Conservation (phyloP, 2,797 vertebrate genomes). For the Enteromius thamalakanensis region DNA sequence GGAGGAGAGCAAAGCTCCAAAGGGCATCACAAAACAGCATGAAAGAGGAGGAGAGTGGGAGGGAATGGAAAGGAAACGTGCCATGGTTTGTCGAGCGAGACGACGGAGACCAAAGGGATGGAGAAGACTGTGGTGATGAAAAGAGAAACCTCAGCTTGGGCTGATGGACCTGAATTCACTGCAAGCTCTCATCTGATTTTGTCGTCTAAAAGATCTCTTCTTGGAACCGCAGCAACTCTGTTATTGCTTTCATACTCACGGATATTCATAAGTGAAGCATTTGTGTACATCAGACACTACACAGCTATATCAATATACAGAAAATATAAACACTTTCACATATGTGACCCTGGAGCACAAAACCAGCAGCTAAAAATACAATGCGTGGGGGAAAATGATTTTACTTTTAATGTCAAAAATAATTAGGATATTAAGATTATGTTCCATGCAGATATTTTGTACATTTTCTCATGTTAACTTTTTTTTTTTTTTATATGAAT, state of each 20-base stretch:
- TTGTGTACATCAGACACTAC: background rate
- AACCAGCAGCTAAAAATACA: no score
- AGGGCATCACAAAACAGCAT: constrained; percentile 5
- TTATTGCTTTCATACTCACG: background rate
- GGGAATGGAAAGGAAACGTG: background rate
- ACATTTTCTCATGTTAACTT: no score
- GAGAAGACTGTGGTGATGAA: constrained; percentile 16
- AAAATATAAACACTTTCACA: background rate
- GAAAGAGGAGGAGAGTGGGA: constrained; percentile 21
- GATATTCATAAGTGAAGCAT: background rate
- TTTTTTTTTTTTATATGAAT: no score
- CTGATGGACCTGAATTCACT: background rate
- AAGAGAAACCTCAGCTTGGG: constrained; percentile 7
- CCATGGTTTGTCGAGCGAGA: background rate
- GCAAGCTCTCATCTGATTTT: background rate
- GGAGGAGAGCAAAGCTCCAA: constrained; percentile 15
- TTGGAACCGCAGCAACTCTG: background rate
- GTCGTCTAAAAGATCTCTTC: background rate
- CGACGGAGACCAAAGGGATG: background rate
- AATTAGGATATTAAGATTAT: no score
- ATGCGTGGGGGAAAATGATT: no score
- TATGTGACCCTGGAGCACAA: background rate
- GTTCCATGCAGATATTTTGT: no score
- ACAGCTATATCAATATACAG: background rate
- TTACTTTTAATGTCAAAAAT: no score